phyloP scores from a whole-genome alignment of 2,797 vertebrate genomes.

The Chelon auratus region DNA sequence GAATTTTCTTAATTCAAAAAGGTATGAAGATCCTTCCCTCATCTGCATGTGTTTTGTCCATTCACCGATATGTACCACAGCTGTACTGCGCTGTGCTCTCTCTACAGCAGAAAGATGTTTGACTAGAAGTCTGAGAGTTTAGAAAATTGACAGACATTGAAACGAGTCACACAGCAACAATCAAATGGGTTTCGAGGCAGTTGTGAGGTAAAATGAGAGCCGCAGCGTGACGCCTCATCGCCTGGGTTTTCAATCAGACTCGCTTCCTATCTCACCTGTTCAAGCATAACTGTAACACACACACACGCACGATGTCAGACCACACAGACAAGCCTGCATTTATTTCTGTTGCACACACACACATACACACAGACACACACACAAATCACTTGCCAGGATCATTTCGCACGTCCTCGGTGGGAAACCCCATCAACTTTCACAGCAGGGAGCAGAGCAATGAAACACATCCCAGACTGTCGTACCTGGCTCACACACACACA shows the following conservation, averaged over 20 bases:
- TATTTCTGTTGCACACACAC: conserved; percentile 3
- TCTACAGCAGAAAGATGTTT: neutral
- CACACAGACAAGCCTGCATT: conserved; percentile 26
- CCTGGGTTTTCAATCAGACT: conserved; percentile 71
- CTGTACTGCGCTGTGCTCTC: neutral
- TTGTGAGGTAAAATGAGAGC: conserved; percentile 68
- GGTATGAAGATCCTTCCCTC: neutral
- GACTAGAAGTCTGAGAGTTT: conserved; percentile 22
- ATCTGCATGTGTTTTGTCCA: neutral
- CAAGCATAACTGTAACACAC: conserved; percentile 50
- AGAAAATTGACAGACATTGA: conserved; percentile 61
- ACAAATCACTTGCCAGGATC: conserved; percentile 73
- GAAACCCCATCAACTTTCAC: conserved; percentile 80
- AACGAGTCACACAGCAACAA: conserved; percentile 67
- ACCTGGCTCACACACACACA: conserved; percentile 16
- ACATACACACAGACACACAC: conserved; percentile 14
- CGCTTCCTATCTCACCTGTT: conserved; percentile 66
- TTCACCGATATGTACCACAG: conserved; percentile 14
- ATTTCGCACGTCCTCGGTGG: conserved; percentile 72
- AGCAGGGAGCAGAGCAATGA: conserved; percentile 78
- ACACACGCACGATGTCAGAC: conserved; percentile 25
- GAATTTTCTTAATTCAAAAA: too few relatives aligned
- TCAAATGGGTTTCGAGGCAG: conserved; percentile 60
- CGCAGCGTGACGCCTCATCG: conserved; percentile 59
- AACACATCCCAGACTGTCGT: conserved; percentile 63